A percentile compares a stretch with the other conserved stretches of the same genome.
Evolutionary conservation across 2,888 invertebrate genomes (phyloP).

Genomic region (Nymphalis c-album): DNA sequence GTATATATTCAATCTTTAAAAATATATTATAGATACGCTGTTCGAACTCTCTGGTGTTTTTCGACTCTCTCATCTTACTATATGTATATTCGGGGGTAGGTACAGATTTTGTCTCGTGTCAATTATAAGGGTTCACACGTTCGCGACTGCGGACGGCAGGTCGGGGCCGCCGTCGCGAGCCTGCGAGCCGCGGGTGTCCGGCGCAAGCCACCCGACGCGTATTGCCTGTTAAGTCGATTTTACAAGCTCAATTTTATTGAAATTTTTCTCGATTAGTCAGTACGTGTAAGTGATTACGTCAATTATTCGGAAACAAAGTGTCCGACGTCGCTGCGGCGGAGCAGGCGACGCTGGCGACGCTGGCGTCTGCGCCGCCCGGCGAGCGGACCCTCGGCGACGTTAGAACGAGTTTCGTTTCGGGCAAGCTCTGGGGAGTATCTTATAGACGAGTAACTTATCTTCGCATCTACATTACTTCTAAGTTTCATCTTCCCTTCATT

Average conservation of each 20-base stretch:
- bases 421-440: slow-evolving; percentile 49
- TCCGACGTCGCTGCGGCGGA: slow-evolving; percentile 23
- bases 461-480: slow-evolving; percentile 32
- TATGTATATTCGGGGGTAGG: slow-evolving; percentile 67
- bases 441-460: slow-evolving; percentile 8
- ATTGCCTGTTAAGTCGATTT: slow-evolving; percentile 68
- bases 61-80: slow-evolving; percentile 66
- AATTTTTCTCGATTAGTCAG: slow-evolving; percentile 65
- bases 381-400: neutral
- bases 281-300: slow-evolving; percentile 76
- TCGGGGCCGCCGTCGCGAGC: slow-evolving; percentile 43
- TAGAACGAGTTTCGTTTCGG: slow-evolving; percentile 35
- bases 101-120: slow-evolving; percentile 74
- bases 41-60: slow-evolving; percentile 70
- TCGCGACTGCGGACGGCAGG: slow-evolving; percentile 42
- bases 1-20: slow-evolving; percentile 74
- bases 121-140: slow-evolving; percentile 61
- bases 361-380: neutral
- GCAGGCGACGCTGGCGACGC: slow-evolving; percentile 1
- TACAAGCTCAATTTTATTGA: slow-evolving; percentile 78
- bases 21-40: slow-evolving; percentile 63
- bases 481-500: slow-evolving; percentile 38
- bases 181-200: slow-evolving; percentile 49
- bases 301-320: slow-evolving; percentile 59
- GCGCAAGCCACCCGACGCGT: slow-evolving; percentile 51